phyloP scores from a whole-genome alignment of 2,888 invertebrate species.

The Drosophila mayaguana region DNA sequence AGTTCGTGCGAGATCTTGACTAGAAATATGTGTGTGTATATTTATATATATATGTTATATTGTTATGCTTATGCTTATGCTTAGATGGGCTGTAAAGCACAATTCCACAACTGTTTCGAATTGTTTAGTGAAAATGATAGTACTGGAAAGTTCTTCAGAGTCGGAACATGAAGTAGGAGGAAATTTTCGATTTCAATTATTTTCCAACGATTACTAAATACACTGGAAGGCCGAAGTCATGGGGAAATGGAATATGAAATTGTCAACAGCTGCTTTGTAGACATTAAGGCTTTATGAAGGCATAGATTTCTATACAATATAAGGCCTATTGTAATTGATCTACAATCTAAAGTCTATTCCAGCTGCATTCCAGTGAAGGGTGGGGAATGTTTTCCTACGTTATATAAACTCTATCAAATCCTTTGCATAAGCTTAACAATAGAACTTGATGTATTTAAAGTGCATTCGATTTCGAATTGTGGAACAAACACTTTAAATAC shows the following conservation, averaged over 20 bases:
- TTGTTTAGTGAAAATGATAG: not conserved
- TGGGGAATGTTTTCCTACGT: not conserved
- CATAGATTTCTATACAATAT: not conserved
- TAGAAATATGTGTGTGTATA: constrained; percentile 55
- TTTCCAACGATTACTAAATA: too few species aligned
- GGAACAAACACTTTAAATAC: constrained; percentile 24
- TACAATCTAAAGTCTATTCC: not conserved
- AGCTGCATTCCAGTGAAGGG: too few species aligned
- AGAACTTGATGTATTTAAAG: not conserved
- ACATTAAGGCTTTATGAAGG: not conserved
- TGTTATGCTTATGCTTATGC: constrained; percentile 27
- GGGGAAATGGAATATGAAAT: too few species aligned
- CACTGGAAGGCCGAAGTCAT: too few species aligned
- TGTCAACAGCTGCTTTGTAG: too few species aligned
- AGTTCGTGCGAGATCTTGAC: constrained; percentile 70
- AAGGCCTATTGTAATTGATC: too few species aligned
- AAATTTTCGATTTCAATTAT: too few species aligned
- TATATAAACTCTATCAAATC: not conserved
- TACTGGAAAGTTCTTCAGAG: not conserved
- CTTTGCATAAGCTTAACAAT: constrained; percentile 34
- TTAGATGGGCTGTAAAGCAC: not conserved
- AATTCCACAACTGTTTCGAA: not conserved
- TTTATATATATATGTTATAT: constrained; percentile 20
- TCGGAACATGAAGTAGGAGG: too few species aligned
- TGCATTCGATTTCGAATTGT: constrained; percentile 12